Percentiles rank a stretch among this genome's conserved stretches.
Evolutionary conservation across 2,113 vertebrate species (phyloP).

Genomic region (Ahaetulla prasina): DNA sequence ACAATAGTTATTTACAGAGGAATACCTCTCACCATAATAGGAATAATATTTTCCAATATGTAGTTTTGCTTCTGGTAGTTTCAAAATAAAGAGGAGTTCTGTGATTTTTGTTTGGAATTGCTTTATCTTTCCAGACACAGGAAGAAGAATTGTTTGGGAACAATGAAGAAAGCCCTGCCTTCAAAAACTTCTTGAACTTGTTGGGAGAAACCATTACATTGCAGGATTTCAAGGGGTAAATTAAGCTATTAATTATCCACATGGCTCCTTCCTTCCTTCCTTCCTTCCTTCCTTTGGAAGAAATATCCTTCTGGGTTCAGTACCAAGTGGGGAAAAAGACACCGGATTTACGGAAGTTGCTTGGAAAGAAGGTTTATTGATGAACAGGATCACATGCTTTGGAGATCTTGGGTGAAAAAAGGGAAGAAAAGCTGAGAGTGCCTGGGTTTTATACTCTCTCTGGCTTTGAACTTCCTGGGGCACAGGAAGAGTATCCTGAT

Average conservation of each 20-base stretch:
- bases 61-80: background rate
- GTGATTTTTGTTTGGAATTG: background rate
- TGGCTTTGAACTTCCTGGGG: no score
- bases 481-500: no score
- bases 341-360: no score
- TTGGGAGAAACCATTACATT: slow-evolving; percentile 88
- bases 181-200: slow-evolving; percentile 83
- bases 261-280: background rate
- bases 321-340: no score
- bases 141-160: slow-evolving; percentile 93
- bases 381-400: no score
- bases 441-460: no score
- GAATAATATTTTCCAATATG: background rate
- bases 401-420: no score
- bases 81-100: background rate
- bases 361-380: no score
- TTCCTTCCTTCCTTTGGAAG: background rate
- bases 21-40: background rate
- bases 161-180: slow-evolving; percentile 84
- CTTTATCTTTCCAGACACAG: slow-evolving; percentile 72
- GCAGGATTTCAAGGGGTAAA: slow-evolving; percentile 93
- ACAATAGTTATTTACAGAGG: background rate
- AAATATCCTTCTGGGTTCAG: no score
- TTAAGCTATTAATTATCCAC: slow-evolving; percentile 5
- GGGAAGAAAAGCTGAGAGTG: no score